These are phyloP conservation scores for Chelonus formosanus DNA, from an alignment of 2,888 invertebrate genomes.

Conservation along the genomic window DNA sequence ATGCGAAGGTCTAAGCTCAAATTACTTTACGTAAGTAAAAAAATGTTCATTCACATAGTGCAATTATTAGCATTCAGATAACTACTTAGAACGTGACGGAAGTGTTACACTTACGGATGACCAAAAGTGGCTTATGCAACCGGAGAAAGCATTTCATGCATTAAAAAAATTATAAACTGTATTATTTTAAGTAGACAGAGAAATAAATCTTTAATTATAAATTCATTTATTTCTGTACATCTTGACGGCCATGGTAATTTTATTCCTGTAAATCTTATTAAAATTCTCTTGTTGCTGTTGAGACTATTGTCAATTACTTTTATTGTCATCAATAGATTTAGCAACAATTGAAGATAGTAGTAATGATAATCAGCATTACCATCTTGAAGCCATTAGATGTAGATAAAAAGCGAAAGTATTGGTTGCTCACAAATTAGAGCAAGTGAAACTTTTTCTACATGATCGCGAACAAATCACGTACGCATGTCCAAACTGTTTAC, in stretches of 20 bases:
- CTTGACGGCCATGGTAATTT: too few species aligned
- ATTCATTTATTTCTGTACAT: too few species aligned
- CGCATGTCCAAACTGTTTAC: conserved; percentile 43
- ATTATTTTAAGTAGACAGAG: not conserved
- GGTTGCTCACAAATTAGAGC: conserved; percentile 33
- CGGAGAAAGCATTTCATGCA: conserved; percentile 51
- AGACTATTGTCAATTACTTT: too few species aligned
- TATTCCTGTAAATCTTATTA: too few species aligned
- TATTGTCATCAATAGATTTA: too few species aligned
- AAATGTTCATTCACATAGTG: too few species aligned
- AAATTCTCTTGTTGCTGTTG: too few species aligned
- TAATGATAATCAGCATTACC: not conserved
- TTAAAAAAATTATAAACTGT: conserved; percentile 50
- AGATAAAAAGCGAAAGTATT: conserved; percentile 29
- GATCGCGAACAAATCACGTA: conserved; percentile 46
- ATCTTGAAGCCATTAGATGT: not conserved
- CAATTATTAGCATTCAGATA: conserved; percentile 24
- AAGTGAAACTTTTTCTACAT: conserved; percentile 52
- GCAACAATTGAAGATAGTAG: too few species aligned
- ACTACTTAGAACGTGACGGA: conserved; percentile 51
- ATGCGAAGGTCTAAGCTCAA: too few species aligned
- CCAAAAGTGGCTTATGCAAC: conserved; percentile 52
- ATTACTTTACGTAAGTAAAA: too few species aligned
- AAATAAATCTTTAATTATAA: too few species aligned
- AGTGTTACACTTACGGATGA: conserved; percentile 55